Evolutionary conservation across 2,113 vertebrate species (phyloP), one percentile per base, ranked within the genome.

Genomic region (Delphinus delphis): DNA sequence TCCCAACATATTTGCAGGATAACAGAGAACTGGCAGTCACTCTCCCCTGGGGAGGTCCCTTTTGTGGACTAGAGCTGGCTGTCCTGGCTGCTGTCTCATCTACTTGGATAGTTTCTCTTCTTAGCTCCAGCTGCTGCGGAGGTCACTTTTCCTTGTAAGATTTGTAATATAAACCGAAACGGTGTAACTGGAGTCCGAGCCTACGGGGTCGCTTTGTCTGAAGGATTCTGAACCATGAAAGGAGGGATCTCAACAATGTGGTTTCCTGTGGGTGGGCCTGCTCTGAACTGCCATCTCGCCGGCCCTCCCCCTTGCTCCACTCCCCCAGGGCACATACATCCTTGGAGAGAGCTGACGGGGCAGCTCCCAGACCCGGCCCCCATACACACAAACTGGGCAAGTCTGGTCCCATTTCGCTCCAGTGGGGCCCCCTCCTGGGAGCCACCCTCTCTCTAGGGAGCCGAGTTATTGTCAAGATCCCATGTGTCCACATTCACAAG

Each of bases 161-260:
- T 84, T 65, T 95, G n/a, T 88, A 86, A 93, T 53, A 33, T 8
- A 79, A 97, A 36, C 87, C 33, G 9, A 73, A 88, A 63, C 67
- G 9, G 31, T 28, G 25, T 47, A 67, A 63, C 36, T 79, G 26
- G 65, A 83, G 50, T 55, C 58, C 62, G n/a, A 26, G 94, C 11
- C 81, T 84, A 6, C n/a, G 67, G 79, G 17, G 81, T 36, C 28
- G 41, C 71, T 84, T 67, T 18, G 21, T 36, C 87, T 90, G 89
- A 88, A 88, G 86, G 28, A 50, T 96, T 95, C 65, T 67, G 83
- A 95, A 47, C 68, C 25, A 3, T 65, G 92, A 89, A 93, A 83
- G 12, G 25, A 85, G 68, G 53, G 70, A 23, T 80, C 47, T 80
- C 18, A 6, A 62, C n/a, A 67, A 11, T 8, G 36, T 73, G 44